Percentiles rank a stretch among this genome's conserved stretches.
Conservation (phyloP, 1,140 invertebrate species). For the Scaptomyza montana region DNA sequence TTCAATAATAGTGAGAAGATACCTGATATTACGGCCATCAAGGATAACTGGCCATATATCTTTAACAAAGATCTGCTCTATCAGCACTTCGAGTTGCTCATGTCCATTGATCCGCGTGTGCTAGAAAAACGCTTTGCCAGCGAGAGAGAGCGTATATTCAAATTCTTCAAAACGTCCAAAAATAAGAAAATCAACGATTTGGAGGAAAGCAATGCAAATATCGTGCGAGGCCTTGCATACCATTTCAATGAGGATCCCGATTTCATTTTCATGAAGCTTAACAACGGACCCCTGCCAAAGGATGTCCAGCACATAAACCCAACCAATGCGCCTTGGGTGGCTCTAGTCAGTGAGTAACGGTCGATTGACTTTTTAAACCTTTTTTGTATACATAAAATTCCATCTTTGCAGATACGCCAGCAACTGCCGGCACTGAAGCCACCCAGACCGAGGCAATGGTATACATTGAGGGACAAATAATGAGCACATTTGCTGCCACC, state of each 20-base stretch:
- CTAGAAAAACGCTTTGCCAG: constrained; percentile 57
- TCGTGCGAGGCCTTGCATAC: constrained; percentile 67
- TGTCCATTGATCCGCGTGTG: constrained; percentile 69
- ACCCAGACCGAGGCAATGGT: constrained; percentile 59
- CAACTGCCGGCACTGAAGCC: constrained; percentile 26
- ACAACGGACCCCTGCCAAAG: constrained; percentile 57
- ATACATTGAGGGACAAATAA: constrained; percentile 71
- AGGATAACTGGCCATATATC: constrained; percentile 74
- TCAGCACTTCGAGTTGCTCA: constrained; percentile 72
- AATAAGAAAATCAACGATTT: constrained; percentile 65
- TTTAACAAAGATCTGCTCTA: constrained; percentile 65
- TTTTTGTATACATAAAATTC: not conserved
- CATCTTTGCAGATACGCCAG: constrained; percentile 42
- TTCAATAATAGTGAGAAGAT: constrained; percentile 75
- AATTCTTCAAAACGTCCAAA: constrained; percentile 66
- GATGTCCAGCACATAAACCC: constrained; percentile 66
- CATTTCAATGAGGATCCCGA: constrained; percentile 73
- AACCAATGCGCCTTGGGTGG: constrained; percentile 74
- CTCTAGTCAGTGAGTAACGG: constrained; percentile 71
- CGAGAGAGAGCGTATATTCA: constrained; percentile 67
- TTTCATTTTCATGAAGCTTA: constrained; percentile 66
- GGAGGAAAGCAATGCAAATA: constrained; percentile 63
- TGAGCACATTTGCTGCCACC: constrained; percentile 54
- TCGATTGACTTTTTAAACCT: not conserved
- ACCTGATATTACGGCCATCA: constrained; percentile 69